Conservation (phyloP, 2,113 vertebrate species). For the Lycaon pictus region DNA sequence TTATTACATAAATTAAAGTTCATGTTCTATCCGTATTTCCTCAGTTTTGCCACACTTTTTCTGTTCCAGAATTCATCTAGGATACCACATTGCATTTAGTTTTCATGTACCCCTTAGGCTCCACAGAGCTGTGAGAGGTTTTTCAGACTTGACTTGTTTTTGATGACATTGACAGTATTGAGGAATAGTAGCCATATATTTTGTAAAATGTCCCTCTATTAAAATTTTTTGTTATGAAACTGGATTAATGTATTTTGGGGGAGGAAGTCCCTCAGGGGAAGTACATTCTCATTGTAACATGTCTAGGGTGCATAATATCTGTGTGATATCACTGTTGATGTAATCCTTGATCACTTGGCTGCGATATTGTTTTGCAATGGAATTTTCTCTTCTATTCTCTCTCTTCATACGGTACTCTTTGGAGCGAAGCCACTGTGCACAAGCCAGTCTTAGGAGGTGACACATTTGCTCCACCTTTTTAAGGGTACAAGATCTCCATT, state of each 20-base stretch:
- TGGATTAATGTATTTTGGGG: neutral
- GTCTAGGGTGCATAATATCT: neutral
- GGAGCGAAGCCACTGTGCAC: neutral
- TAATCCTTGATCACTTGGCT: neutral
- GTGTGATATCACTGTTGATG: neutral
- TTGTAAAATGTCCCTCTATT: neutral
- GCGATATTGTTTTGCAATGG: neutral
- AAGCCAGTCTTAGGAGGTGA: neutral
- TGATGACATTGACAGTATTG: neutral
- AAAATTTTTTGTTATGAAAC: neutral
- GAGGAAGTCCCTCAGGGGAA: neutral
- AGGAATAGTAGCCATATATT: neutral
- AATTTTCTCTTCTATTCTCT: neutral
- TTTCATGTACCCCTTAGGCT: neutral
- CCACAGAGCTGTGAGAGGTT: neutral
- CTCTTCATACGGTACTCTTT: neutral
- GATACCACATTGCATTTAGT: neutral
- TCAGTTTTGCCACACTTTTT: neutral
- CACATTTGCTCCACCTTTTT: neutral
- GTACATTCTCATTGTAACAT: neutral
- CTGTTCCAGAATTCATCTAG: neutral
- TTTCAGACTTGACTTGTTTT: neutral
- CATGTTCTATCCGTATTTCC: neutral
- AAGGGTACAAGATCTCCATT: neutral
- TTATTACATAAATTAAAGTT: neutral